Evolutionary conservation across 2,888 invertebrate species (phyloP).

Genomic region (Campopleginae sp.): DNA sequence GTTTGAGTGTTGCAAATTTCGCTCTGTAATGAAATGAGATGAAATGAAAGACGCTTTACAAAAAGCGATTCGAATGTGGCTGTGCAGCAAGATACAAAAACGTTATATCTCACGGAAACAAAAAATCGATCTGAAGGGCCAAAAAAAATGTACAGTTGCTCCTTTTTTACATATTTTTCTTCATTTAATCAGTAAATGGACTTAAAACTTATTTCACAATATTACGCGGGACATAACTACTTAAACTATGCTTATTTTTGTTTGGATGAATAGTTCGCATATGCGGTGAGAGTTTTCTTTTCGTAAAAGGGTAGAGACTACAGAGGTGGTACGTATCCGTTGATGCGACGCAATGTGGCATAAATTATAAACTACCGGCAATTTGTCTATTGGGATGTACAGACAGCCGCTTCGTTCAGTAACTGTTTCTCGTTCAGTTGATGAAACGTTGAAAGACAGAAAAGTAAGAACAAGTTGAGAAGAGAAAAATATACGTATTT

Average conservation of each 20-base stretch:
- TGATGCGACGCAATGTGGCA: slow-evolving; percentile 63
- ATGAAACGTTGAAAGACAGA: slow-evolving; percentile 39
- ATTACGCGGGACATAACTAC: slow-evolving; percentile 60
- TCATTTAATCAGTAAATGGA: slow-evolving; percentile 39
- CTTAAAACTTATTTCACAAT: slow-evolving; percentile 63
- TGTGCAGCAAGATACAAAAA: neutral
- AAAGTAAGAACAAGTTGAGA: slow-evolving; percentile 28
- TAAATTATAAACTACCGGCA: slow-evolving; percentile 69
- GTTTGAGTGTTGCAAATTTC: slow-evolving; percentile 38
- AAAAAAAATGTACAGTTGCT: slow-evolving; percentile 36
- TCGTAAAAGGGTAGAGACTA: slow-evolving; percentile 48
- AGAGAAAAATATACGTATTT: slow-evolving; percentile 73
- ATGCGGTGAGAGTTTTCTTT: slow-evolving; percentile 44
- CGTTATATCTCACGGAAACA: slow-evolving; percentile 26
- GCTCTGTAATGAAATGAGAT: neutral
- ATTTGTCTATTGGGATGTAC: slow-evolving; percentile 13
- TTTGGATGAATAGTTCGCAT: slow-evolving; percentile 57
- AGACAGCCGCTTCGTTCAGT: neutral
- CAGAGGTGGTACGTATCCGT: slow-evolving; percentile 63
- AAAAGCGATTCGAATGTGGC: slow-evolving; percentile 22
- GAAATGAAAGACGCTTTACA: slow-evolving; percentile 26
- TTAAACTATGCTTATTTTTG: slow-evolving; percentile 55
- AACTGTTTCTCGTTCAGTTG: slow-evolving; percentile 2
- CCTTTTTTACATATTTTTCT: slow-evolving; percentile 39
- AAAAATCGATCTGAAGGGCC: slow-evolving; percentile 28